A percentile compares a stretch with the other conserved stretches of the same genome.
Conservation (phyloP, 2,888 invertebrate genomes). For the Tachina grossa region DNA sequence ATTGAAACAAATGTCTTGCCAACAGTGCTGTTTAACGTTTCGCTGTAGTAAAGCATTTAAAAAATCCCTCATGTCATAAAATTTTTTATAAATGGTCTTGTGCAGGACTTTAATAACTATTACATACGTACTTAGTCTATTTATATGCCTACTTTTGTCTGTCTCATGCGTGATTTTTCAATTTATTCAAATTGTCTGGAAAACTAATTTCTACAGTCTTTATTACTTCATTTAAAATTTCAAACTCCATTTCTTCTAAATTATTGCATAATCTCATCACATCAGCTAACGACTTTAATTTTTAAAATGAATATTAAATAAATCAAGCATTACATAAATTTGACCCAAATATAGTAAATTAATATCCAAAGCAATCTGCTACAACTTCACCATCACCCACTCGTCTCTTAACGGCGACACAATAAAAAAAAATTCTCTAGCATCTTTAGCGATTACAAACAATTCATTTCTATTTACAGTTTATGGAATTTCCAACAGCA, state of each 20-base stretch:
- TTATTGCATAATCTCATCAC: neutral
- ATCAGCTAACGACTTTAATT: neutral
- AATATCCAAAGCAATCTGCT: neutral
- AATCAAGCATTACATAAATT: neutral
- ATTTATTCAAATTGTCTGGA: conserved; percentile 3
- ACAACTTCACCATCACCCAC: conserved; percentile 32
- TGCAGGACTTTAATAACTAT: too few relatives aligned
- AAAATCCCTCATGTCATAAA: too few relatives aligned
- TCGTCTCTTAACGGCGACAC: conserved; percentile 9
- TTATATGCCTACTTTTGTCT: too few relatives aligned
- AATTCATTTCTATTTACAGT: conserved; percentile 46
- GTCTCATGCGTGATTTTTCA: neutral
- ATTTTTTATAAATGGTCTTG: too few relatives aligned
- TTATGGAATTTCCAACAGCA: conserved; percentile 44
- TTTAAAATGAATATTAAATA: neutral
- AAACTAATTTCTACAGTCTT: conserved; percentile 4
- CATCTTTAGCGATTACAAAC: conserved; percentile 39
- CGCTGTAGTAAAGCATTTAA: too few relatives aligned
- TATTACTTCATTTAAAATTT: neutral
- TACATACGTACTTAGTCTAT: too few relatives aligned
- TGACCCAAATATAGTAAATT: neutral
- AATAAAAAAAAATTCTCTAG: conserved; percentile 6
- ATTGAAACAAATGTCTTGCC: too few relatives aligned
- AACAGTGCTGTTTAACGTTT: too few relatives aligned
- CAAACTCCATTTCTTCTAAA: neutral